A percentile compares a stretch with the other conserved stretches of the same genome.
These are phyloP conservation scores for Protomyctophum bolini DNA, from an alignment of 2,113 vertebrate genomes.

Conservation along the genomic window DNA sequence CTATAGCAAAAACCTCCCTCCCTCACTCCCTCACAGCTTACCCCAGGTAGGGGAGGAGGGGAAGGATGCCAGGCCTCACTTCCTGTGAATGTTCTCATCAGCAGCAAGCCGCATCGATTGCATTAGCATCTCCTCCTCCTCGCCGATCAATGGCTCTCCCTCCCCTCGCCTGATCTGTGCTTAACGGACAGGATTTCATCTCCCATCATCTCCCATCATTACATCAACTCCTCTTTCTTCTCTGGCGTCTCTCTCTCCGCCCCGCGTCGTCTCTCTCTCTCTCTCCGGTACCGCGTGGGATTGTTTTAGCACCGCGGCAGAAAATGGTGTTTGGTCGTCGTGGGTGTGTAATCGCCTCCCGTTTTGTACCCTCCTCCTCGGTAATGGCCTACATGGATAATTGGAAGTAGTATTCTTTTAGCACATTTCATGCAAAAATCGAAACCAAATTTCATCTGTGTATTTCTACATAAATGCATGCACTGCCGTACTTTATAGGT, in stretches of 20 bases:
- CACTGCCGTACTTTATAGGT: too few relatives aligned
- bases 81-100: constrained; percentile 69
- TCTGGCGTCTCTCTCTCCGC: not conserved
- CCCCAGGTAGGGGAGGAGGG: constrained; percentile 35
- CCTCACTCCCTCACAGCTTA: not conserved
- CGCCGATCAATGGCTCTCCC: constrained; percentile 77
- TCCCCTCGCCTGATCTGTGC: constrained; percentile 70
- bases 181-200: constrained; percentile 67
- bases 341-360: too few relatives aligned
- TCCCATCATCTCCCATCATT: constrained; percentile 38
- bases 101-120: constrained; percentile 76
- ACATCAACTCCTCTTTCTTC: not conserved
- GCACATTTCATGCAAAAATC: too few relatives aligned
- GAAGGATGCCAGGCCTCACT: constrained; percentile 60
- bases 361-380: too few relatives aligned
- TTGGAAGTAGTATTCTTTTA: too few relatives aligned
- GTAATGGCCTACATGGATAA: too few relatives aligned
- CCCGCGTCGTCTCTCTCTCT: constrained; percentile 21
- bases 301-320: too few relatives aligned
- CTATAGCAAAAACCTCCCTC: not conserved
- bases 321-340: too few relatives aligned
- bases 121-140: constrained; percentile 81
- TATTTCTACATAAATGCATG: too few relatives aligned
- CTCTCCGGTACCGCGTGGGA: not conserved
- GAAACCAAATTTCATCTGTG: too few relatives aligned